phyloP scores from a whole-genome alignment of 2,113 vertebrate species.

The Heterotis niloticus region DNA sequence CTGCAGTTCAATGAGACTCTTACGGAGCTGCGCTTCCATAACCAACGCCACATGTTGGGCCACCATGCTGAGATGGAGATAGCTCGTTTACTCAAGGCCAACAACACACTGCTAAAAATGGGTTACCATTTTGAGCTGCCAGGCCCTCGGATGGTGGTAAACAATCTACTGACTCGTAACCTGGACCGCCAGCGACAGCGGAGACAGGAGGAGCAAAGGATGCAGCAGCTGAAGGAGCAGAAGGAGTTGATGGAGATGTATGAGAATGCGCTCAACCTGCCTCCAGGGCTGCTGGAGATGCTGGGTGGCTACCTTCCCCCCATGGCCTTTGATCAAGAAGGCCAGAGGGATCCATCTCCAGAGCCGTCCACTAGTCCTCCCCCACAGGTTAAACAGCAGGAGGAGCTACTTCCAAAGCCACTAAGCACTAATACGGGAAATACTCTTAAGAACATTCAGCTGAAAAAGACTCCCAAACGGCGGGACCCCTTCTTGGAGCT shows the following conservation, averaged over 20 bases:
- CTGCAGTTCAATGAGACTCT: conserved; percentile 94
- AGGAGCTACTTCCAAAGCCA: conserved; percentile 36
- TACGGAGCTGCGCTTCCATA: conserved; percentile 94
- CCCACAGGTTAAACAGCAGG: conserved; percentile 23
- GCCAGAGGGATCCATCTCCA: conserved; percentile 45
- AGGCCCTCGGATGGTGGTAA: conserved; percentile 94
- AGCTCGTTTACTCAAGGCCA: conserved; percentile 86
- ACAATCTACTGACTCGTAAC: conserved; percentile 89
- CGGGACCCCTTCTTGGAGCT: conserved; percentile 58
- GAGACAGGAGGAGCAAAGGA: conserved; percentile 81
- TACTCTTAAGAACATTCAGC: conserved; percentile 52
- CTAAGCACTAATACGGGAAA: conserved; percentile 39
- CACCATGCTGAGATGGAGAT: conserved; percentile 97
- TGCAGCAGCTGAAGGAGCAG: conserved; percentile 81
- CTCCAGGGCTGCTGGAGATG: conserved; percentile 80
- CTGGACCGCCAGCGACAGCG: conserved; percentile 85
- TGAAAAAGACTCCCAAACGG: conserved; percentile 67
- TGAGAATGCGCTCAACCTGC: conserved; percentile 78
- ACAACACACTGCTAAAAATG: conserved; percentile 88
- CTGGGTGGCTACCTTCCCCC: conserved; percentile 67
- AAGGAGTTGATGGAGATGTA: conserved; percentile 75
- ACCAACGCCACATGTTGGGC: conserved; percentile 94
- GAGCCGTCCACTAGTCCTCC: conserved; percentile 29
- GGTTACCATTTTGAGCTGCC: conserved; percentile 94
- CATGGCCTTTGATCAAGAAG: conserved; percentile 36